phyloP scores from a whole-genome alignment of 1,140 invertebrate genomes.

The Eufriesea mexicana region DNA sequence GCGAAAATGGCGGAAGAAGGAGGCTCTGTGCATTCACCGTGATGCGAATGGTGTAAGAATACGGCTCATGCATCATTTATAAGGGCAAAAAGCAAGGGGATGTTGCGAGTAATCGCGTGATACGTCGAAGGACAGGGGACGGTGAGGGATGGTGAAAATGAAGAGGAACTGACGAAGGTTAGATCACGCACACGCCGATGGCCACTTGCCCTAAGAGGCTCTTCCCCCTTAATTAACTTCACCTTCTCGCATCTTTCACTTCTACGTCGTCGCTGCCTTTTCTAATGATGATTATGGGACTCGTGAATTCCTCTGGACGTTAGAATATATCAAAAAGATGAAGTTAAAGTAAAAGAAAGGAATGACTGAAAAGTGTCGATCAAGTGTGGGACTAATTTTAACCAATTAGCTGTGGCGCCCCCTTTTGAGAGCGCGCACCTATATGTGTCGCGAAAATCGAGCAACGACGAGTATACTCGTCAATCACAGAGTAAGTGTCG shows the following conservation, averaged over 20 bases:
- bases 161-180: constrained; percentile 37
- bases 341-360: too few species aligned
- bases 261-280: neutral
- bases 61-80: constrained; percentile 65
- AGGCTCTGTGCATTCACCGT: constrained; percentile 24
- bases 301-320: too few species aligned
- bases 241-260: constrained; percentile 3
- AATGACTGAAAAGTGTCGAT: too few species aligned
- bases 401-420: too few species aligned
- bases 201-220: constrained; percentile 16
- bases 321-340: too few species aligned
- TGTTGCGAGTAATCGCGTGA: constrained; percentile 47
- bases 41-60: constrained; percentile 37
- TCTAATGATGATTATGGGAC: too few species aligned
- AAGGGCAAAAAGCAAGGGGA: constrained; percentile 38
- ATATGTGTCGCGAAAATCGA: too few species aligned
- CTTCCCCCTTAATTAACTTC: constrained; percentile 53
- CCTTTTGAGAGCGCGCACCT: too few species aligned
- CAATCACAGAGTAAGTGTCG: too few species aligned
- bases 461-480: too few species aligned
- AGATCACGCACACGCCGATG: neutral
- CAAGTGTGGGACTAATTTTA: too few species aligned
- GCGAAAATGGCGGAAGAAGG: constrained; percentile 44
- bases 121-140: constrained; percentile 3
- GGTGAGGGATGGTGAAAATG: neutral